These are phyloP conservation scores for Sebastolobus altivelis DNA, from an alignment of 2,797 vertebrate species.

Conservation along the genomic window DNA sequence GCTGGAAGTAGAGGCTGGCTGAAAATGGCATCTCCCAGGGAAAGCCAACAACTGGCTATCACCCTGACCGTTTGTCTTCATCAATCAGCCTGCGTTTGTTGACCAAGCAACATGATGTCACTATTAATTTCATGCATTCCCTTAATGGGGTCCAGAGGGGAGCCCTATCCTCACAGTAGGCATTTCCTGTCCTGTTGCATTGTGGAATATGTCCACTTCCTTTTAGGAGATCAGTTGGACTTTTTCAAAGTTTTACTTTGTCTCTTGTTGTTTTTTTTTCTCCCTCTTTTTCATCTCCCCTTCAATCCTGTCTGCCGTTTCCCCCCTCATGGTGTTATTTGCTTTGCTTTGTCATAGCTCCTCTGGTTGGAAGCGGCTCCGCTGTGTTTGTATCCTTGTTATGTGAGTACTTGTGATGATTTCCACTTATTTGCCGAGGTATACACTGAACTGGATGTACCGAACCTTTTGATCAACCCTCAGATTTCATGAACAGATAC, in stretches of 20 bases:
- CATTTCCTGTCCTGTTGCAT: constrained; percentile 84
- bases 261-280: constrained; percentile 59
- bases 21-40: constrained; percentile 84
- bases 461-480: constrained; percentile 86
- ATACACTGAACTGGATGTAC: constrained; percentile 82
- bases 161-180: constrained; percentile 84
- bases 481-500: constrained; percentile 84
- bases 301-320: constrained; percentile 63
- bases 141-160: constrained; percentile 85
- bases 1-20: constrained; percentile 73
- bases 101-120: constrained; percentile 90
- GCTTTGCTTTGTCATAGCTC: constrained; percentile 78
- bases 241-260: constrained; percentile 78
- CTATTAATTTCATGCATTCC: constrained; percentile 90
- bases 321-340: constrained; percentile 71
- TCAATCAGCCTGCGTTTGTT: constrained; percentile 90
- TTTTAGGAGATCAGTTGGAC: constrained; percentile 79
- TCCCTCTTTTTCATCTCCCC: constrained; percentile 66
- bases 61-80: constrained; percentile 89
- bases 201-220: constrained; percentile 84
- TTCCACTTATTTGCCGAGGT: constrained; percentile 83
- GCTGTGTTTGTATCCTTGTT: constrained; percentile 80
- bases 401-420: constrained; percentile 80
- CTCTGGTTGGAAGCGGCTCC: constrained; percentile 69
- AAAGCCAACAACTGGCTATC: constrained; percentile 87